These are phyloP conservation scores for Zosterops lateralis DNA, from an alignment of 2,113 vertebrate species.

Conservation along the genomic window DNA sequence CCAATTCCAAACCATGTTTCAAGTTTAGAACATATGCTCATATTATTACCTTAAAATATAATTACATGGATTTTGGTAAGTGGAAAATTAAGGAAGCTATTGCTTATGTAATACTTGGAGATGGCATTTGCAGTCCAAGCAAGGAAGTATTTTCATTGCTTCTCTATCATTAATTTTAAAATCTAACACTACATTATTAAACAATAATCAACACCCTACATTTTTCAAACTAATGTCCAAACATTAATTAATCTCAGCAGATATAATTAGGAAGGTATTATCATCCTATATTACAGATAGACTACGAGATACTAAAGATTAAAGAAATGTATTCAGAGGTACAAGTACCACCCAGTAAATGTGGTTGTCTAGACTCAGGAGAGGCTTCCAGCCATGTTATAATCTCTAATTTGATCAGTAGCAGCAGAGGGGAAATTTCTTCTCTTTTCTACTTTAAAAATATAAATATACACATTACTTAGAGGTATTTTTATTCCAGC, in stretches of 20 bases:
- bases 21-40: not conserved
- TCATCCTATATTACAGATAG: not conserved
- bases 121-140: constrained; percentile 40
- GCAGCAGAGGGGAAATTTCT: constrained; percentile 56
- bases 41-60: constrained; percentile 28
- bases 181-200: constrained; percentile 33
- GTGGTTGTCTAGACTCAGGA: not conserved
- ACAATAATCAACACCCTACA: not conserved
- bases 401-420: constrained; percentile 55
- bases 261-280: not conserved
- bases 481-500: constrained; percentile 29
- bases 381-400: constrained; percentile 38
- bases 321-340: not conserved
- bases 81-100: constrained; percentile 23
- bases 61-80: constrained; percentile 20
- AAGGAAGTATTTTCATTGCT: constrained; percentile 16
- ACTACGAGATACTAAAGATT: not conserved
- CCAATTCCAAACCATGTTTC: not conserved
- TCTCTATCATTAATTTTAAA: constrained; percentile 22
- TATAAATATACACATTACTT: constrained; percentile 56
- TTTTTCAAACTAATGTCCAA: not conserved
- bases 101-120: constrained; percentile 10
- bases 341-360: not conserved
- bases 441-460: constrained; percentile 64
- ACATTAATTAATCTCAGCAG: not conserved